Evolutionary conservation across 2,113 vertebrate species (phyloP).

Genomic region (Arizona elegans): DNA sequence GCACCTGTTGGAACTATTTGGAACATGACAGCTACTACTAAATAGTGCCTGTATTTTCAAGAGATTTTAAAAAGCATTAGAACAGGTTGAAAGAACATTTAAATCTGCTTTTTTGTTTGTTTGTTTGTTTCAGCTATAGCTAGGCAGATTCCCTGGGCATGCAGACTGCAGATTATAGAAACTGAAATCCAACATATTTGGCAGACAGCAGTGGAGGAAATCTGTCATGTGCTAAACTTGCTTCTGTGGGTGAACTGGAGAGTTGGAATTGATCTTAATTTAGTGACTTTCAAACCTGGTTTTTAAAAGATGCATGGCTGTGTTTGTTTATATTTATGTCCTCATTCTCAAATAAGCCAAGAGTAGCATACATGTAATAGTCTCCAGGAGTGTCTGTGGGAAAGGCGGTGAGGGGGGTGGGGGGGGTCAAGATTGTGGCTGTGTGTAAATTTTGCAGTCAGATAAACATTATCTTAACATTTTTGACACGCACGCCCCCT

Average conservation of each 20-base stretch:
- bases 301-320: neutral
- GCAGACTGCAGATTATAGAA: neutral
- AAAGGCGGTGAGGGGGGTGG: neutral
- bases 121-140: neutral
- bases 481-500: neutral
- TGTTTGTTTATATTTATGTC: neutral
- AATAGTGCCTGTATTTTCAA: neutral
- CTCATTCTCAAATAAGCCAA: neutral
- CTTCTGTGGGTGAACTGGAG: neutral
- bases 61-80: neutral
- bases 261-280: neutral
- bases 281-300: neutral
- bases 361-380: neutral
- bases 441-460: neutral
- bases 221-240: neutral
- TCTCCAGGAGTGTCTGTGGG: neutral
- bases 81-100: neutral
- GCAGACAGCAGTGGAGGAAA: neutral
- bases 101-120: neutral
- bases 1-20: neutral
- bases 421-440: neutral
- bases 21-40: neutral
- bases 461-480: neutral
- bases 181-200: neutral
- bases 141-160: neutral